Percentiles rank a stretch among this genome's conserved stretches.
Evolutionary conservation across 2,797 vertebrate genomes (phyloP).

Genomic region (Coccyzus lansbergi): DNA sequence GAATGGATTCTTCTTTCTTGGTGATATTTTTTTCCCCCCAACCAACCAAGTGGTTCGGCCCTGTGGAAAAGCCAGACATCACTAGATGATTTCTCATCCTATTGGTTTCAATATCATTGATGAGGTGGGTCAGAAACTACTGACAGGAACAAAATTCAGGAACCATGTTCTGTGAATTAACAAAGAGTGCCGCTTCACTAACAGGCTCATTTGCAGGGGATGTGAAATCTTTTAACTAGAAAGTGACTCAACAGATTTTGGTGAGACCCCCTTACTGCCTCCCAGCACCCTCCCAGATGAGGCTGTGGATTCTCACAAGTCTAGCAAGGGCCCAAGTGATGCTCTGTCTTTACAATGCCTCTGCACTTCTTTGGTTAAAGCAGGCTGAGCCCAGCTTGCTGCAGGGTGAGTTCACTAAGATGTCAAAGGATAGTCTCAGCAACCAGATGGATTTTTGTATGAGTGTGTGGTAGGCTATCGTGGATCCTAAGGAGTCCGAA

Average conservation of each 20-base stretch:
- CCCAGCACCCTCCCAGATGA: neutral
- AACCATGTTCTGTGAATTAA: neutral
- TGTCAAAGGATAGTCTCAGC: accelerated
- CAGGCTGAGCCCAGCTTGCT: neutral
- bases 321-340: neutral
- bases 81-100: neutral
- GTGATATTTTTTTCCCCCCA: neutral
- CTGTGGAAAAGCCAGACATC: neutral
- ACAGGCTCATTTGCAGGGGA: neutral
- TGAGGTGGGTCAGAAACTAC: neutral
- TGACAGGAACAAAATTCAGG: neutral
- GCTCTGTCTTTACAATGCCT: neutral
- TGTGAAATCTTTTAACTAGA: neutral
- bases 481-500: neutral
- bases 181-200: neutral
- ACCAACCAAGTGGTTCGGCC: neutral
- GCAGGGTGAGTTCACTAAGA: neutral
- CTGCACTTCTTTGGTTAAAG: neutral
- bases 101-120: neutral
- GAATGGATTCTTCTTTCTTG: neutral
- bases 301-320: accelerated
- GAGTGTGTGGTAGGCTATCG: neutral
- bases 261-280: neutral
- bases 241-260: neutral
- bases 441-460: neutral